phyloP scores from a whole-genome alignment of 2,797 vertebrate species.

The Melanotaenia pygmaea region DNA sequence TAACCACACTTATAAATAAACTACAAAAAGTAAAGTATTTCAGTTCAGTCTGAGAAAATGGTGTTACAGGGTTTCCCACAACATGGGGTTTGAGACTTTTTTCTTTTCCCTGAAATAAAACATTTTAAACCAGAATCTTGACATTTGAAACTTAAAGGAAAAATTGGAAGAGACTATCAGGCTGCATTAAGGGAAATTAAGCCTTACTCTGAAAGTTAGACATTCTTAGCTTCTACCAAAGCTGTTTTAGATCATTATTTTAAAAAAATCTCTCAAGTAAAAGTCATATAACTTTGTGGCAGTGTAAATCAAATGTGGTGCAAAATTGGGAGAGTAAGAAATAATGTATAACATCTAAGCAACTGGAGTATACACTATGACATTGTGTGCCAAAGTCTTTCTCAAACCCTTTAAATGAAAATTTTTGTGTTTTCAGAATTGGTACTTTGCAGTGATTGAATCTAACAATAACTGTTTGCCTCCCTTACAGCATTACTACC shows the following conservation, averaged over 20 bases:
- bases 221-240: too few species aligned
- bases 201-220: too few species aligned
- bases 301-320: too few species aligned
- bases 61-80: background rate
- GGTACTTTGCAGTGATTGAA: background rate
- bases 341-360: too few species aligned
- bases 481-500: conserved; percentile 84
- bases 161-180: background rate
- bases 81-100: too few species aligned
- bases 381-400: background rate
- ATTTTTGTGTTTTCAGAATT: background rate
- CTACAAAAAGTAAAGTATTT: background rate
- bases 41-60: background rate
- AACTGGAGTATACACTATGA: too few species aligned
- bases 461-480: conserved; percentile 6
- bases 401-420: background rate
- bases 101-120: background rate
- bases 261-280: too few species aligned
- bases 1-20: background rate
- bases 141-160: background rate
- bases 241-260: too few species aligned
- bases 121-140: background rate
- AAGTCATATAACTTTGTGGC: too few species aligned
- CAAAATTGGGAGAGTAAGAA: too few species aligned
- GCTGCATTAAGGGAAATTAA: too few species aligned